phyloP scores from a whole-genome alignment of 2,113 vertebrate genomes.

The Saccopteryx leptura region DNA sequence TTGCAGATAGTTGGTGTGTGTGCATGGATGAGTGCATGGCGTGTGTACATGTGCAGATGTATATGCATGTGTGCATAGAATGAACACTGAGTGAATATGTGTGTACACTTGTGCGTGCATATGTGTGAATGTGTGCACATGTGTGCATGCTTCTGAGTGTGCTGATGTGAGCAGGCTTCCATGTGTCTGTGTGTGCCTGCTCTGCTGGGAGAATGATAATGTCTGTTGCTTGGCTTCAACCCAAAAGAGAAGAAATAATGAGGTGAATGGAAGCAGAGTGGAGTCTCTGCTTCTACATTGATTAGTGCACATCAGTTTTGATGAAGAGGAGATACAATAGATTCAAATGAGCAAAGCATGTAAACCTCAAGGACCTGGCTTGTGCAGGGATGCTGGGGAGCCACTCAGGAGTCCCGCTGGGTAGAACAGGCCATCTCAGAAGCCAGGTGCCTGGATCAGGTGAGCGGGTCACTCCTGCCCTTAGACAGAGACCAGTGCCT shows the following conservation, averaged over 20 bases:
- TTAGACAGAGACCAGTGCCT: background rate
- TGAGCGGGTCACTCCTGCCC: rapidly evolving
- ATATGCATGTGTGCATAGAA: background rate
- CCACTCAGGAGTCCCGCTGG: background rate
- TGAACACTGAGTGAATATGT: background rate
- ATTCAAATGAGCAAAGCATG: background rate
- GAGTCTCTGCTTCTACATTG: slow-evolving; percentile 37
- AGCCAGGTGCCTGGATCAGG: background rate
- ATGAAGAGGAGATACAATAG: background rate
- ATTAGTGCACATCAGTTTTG: slow-evolving; percentile 19
- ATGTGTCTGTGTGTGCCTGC: background rate
- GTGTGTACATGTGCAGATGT: too few species aligned
- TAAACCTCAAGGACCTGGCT: background rate
- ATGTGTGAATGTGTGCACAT: background rate
- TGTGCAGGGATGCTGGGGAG: background rate
- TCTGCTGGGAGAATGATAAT: background rate
- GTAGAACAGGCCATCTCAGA: background rate
- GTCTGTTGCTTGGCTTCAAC: slow-evolving; percentile 55
- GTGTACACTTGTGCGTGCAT: too few species aligned
- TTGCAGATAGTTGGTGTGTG: background rate
- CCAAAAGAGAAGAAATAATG: background rate
- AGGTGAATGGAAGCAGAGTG: background rate
- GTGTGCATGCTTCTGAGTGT: background rate
- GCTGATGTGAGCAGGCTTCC: background rate
- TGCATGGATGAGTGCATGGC: background rate